These are phyloP conservation scores for Eulemur mongoz DNA, from an alignment of 2,797 vertebrate species.

Conservation along the genomic window DNA sequence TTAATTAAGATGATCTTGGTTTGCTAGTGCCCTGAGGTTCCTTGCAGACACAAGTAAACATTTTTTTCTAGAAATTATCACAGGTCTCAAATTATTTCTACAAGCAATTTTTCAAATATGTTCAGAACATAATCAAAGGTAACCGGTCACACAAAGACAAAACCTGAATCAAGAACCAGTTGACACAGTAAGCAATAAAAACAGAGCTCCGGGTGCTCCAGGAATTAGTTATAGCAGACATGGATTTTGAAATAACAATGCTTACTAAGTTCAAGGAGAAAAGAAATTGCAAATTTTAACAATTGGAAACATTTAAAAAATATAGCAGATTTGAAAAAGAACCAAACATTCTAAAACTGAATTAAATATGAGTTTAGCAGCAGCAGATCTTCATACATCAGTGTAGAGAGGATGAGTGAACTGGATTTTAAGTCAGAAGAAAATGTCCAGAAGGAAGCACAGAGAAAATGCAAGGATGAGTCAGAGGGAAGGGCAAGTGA, in stretches of 20 bases:
- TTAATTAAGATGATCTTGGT: background rate
- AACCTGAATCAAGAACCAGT: background rate
- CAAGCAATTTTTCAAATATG: background rate
- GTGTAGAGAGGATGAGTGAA: background rate
- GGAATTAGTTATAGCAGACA: background rate
- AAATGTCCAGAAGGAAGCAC: background rate
- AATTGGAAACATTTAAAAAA: background rate
- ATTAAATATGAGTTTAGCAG: background rate
- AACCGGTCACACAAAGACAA: background rate
- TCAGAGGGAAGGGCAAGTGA: background rate
- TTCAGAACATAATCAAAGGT: conserved; percentile 16
- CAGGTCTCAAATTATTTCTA: background rate
- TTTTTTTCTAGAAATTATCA: background rate
- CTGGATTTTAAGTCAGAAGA: background rate
- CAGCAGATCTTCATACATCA: background rate
- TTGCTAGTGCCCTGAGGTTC: background rate
- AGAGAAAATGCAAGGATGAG: background rate
- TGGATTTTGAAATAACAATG: background rate
- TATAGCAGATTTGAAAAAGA: background rate
- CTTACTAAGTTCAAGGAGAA: background rate
- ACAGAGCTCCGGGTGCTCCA: background rate
- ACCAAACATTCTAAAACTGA: background rate
- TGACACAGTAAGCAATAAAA: background rate
- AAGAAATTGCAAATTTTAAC: background rate
- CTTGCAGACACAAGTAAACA: background rate